Conservation (phyloP, 1,140 invertebrate genomes). For the Lordiphosa stackelbergi region DNA sequence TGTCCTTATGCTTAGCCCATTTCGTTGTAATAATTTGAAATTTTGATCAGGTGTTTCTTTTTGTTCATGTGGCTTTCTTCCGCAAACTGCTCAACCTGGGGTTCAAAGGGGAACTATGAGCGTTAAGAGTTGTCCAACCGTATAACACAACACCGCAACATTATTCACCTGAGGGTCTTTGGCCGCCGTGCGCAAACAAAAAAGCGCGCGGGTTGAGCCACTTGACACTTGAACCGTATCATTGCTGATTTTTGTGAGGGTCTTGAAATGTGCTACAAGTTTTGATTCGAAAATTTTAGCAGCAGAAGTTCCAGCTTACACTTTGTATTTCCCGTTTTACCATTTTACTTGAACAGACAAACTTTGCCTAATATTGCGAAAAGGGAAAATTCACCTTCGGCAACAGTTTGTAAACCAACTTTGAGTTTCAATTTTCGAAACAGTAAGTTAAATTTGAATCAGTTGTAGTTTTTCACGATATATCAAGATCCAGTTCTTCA, state of each 20-base stretch:
- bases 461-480: too few species aligned
- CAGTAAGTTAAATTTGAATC: too few species aligned
- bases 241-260: conserved; percentile 28
- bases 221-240: conserved; percentile 66
- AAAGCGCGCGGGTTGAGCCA: conserved; percentile 57
- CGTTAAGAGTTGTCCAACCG: conserved; percentile 65
- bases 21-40: conserved; percentile 73
- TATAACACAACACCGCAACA: conserved; percentile 46
- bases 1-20: conserved; percentile 65
- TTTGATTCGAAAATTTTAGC: conserved; percentile 22
- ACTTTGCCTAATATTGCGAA: too few species aligned
- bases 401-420: too few species aligned
- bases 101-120: conserved; percentile 66
- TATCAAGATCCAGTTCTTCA: too few species aligned
- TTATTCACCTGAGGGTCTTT: conserved; percentile 13
- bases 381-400: too few species aligned
- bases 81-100: conserved; percentile 6
- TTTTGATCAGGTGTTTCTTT: conserved; percentile 72
- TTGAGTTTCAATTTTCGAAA: too few species aligned
- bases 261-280: conserved; percentile 2
- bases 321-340: too few species aligned
- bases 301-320: conserved; percentile 1
- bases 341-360: too few species aligned
- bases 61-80: conserved; percentile 60
- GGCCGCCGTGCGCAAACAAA: conserved; percentile 15